Evolutionary conservation across 2,888 invertebrate species (phyloP), one percentile per base, ranked within the genome.

Genomic region (Dicranocentrus wangi): DNA sequence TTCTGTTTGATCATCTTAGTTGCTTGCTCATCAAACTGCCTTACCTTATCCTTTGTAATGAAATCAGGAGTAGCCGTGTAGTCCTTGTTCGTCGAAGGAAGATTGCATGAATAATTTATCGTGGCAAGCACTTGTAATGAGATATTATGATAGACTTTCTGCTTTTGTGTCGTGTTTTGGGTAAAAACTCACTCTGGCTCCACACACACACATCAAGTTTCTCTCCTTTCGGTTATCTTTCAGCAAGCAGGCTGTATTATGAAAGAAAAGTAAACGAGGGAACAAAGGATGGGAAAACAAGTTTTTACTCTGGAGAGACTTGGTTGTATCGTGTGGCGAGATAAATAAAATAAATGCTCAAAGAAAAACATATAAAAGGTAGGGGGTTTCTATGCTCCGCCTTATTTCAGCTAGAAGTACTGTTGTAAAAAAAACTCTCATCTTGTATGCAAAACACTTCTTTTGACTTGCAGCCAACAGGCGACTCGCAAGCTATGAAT

Each of bases 101-200:
- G 79, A 78, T 71, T 78, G 55, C 55, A 78, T 71, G 72, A 79
- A 79, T 79, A 79, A 79, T 79, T 79, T 79, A 79, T 79, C 27
- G 65, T 43, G 72, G 79, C 58, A 43, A 72, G 79, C 58, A 72
- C 32, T 78, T 65, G 66, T 79, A 79, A 79, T 79, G 66, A 79
- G 72, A 79, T 79, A 66, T 71, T 71, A 66, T 65, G 70, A 77
- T 61, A 77, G 55, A 68, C 39, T 42, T 28, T 8, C 27, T 19
- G 10, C 21, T 51, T 17, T 60, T 65, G 55, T 66, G 55, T 65
- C 15, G 27, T 23, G 17, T 21, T 21, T 65, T 21, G 0, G 21
- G 25, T 58, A 58, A 23, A 42, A 55, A 23, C 28, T 71, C 68
- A 17, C 17, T 42, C 68, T 28, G 13, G 28, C 23, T 23, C 43